Evolutionary conservation across 2,888 invertebrate genomes (phyloP).

Genomic region (Hypena proboscidalis): DNA sequence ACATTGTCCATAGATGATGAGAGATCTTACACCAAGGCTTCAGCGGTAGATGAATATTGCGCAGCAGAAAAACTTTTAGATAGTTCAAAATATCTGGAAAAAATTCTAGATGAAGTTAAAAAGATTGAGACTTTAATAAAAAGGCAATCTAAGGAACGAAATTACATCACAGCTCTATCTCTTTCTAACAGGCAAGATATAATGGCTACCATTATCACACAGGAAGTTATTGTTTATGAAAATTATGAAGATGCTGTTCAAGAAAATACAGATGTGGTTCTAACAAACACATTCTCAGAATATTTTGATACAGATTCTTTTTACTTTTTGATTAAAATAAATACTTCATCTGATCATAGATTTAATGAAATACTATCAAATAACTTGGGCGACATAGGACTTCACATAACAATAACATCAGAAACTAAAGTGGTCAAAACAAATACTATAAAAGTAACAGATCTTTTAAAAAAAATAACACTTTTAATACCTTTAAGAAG

Average conservation of each 20-base stretch:
- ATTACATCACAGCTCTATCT: slow-evolving; percentile 63
- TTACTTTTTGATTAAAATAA: slow-evolving; percentile 58
- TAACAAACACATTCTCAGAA: slow-evolving; percentile 58
- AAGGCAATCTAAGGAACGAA: slow-evolving; percentile 56
- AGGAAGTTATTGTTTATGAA: slow-evolving; percentile 56
- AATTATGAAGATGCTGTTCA: slow-evolving; percentile 60
- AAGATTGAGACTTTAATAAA: slow-evolving; percentile 54
- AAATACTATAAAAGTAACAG: slow-evolving; percentile 55
- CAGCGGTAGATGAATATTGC: slow-evolving; percentile 48
- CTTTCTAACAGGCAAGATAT: slow-evolving; percentile 67
- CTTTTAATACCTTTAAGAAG: slow-evolving; percentile 56
- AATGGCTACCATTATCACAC: slow-evolving; percentile 56
- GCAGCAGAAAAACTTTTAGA: slow-evolving; percentile 58
- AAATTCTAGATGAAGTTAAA: slow-evolving; percentile 59
- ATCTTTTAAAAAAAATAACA: slow-evolving; percentile 51
- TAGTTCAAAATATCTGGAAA: slow-evolving; percentile 57
- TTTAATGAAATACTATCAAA: slow-evolving; percentile 43
- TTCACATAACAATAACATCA: slow-evolving; percentile 60
- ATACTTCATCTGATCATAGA: slow-evolving; percentile 44
- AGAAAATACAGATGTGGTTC: slow-evolving; percentile 46
- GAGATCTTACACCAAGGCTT: slow-evolving; percentile 44
- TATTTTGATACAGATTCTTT: slow-evolving; percentile 57
- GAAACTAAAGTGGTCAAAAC: slow-evolving; percentile 55
- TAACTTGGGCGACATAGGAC: slow-evolving; percentile 42
- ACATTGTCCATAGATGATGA: slow-evolving; percentile 55